phyloP scores from a whole-genome alignment of 2,113 vertebrate species.

The Oryzias curvinotus region DNA sequence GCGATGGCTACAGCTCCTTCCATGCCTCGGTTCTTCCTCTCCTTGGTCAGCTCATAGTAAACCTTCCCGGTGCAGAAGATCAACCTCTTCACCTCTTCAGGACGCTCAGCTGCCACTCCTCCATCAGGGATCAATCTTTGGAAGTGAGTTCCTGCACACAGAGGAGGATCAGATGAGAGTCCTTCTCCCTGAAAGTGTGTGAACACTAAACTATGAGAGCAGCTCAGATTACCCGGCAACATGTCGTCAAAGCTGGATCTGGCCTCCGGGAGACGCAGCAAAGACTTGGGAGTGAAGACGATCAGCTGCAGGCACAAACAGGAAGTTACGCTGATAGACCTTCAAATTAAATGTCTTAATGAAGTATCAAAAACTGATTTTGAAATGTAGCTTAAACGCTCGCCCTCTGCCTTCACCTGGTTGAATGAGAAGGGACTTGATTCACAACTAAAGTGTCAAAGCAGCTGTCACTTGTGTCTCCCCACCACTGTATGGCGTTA shows the following conservation, averaged over 20 bases:
- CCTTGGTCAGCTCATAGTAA: constrained; percentile 91
- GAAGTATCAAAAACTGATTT: no score
- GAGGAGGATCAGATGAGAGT: not conserved
- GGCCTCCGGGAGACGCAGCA: constrained; percentile 94
- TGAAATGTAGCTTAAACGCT: no score
- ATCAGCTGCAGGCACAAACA: constrained; percentile 83
- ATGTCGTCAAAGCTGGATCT: constrained; percentile 91
- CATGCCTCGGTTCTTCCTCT: constrained; percentile 83
- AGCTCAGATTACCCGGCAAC: constrained; percentile 82
- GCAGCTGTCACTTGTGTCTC: no score
- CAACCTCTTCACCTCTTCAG: constrained; percentile 82
- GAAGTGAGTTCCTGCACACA: constrained; percentile 86
- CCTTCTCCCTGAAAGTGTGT: no score
- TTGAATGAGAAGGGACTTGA: no score
- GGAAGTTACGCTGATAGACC: not conserved
- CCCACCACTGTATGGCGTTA: no score
- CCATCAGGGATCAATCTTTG: constrained; percentile 87
- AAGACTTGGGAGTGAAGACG: constrained; percentile 96
- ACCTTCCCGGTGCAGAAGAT: constrained; percentile 96
- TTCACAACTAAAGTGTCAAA: no score
- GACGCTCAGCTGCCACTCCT: constrained; percentile 76
- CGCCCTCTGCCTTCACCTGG: no score
- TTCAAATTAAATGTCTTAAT: constrained; percentile 6
- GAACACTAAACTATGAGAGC: accelerated
- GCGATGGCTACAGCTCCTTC: constrained; percentile 85